phyloP scores from a whole-genome alignment of 1,140 invertebrate genomes.

The Nylanderia fulva region DNA sequence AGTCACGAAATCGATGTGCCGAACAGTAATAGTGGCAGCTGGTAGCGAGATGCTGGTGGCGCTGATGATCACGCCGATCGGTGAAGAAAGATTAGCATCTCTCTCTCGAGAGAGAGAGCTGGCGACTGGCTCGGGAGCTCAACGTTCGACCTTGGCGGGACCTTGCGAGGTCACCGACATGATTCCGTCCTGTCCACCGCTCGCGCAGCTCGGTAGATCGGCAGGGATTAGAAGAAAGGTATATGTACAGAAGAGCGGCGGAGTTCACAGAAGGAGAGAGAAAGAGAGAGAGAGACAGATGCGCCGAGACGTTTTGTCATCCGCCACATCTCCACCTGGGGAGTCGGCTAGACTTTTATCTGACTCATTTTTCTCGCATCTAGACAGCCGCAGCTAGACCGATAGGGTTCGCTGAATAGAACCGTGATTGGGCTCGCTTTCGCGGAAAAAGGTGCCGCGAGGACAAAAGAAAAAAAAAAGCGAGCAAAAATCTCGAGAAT shows the following conservation, averaged over 20 bases:
- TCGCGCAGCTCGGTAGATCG: slow-evolving; percentile 66
- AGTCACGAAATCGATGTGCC: slow-evolving; percentile 79
- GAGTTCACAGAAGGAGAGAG: slow-evolving; percentile 7
- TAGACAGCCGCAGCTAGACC: slow-evolving; percentile 8
- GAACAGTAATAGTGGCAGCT: slow-evolving; percentile 65
- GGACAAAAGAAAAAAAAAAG: slow-evolving; percentile 14
- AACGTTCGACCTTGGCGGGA: slow-evolving; percentile 85
- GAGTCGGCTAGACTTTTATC: slow-evolving; percentile 42
- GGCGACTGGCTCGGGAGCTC: slow-evolving; percentile 77
- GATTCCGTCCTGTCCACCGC: slow-evolving; percentile 77
- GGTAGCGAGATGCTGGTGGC: slow-evolving; percentile 44
- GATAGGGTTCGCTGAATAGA: slow-evolving; percentile 20
- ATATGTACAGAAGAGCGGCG: not conserved
- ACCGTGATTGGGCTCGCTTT: slow-evolving; percentile 52
- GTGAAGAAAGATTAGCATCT: slow-evolving; percentile 81
- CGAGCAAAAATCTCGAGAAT: slow-evolving; percentile 23
- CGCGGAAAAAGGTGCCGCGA: slow-evolving; percentile 31
- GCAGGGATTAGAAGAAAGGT: slow-evolving; percentile 61
- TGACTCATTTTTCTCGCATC: slow-evolving; percentile 16
- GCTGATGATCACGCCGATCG: slow-evolving; percentile 72
- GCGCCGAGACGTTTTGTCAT: slow-evolving; percentile 63
- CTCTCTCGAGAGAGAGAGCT: slow-evolving; percentile 70
- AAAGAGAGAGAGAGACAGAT: not conserved
- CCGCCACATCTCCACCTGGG: slow-evolving; percentile 7
- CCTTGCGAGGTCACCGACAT: slow-evolving; percentile 85